A percentile compares a stretch with the other conserved stretches of the same genome.
phyloP scores from a whole-genome alignment of 2,797 vertebrate species.

The Syngnathus rostellatus region DNA sequence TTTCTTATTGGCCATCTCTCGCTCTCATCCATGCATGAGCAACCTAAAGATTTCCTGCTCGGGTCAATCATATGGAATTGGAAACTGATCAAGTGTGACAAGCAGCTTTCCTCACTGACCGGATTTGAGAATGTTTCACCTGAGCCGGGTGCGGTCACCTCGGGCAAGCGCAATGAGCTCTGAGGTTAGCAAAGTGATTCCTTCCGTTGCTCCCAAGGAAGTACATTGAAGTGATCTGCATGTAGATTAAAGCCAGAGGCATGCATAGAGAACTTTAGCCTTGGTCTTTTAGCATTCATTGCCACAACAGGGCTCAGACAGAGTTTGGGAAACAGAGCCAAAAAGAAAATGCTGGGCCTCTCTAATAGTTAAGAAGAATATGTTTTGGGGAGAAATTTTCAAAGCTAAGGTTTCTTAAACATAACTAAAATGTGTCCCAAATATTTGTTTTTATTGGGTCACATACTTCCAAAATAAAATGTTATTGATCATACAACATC shows the following conservation, averaged over 20 bases:
- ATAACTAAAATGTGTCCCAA: too few relatives aligned
- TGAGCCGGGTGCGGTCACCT: conserved; percentile 47
- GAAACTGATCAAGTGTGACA: conserved; percentile 56
- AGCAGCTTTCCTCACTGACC: conserved; percentile 22
- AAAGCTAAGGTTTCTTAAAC: too few relatives aligned
- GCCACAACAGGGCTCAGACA: conserved; percentile 13
- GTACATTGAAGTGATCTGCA: conserved; percentile 43
- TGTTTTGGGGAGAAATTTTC: too few relatives aligned
- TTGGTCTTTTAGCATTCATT: conserved; percentile 30
- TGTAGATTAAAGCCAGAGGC: conserved; percentile 43
- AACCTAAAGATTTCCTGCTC: conserved; percentile 65
- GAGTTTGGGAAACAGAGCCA: not conserved
- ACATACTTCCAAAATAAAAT: too few relatives aligned
- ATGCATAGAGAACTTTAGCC: conserved; percentile 21
- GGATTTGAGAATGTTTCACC: conserved; percentile 38
- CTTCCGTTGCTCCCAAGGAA: conserved; percentile 24
- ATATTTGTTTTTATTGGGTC: too few relatives aligned
- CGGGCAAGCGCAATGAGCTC: conserved; percentile 36
- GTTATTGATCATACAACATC: too few relatives aligned
- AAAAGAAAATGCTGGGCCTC: not conserved
- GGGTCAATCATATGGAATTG: conserved; percentile 56
- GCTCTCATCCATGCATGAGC: conserved; percentile 50
- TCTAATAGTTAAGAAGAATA: conserved; percentile 11
- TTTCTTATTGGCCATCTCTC: conserved; percentile 49
- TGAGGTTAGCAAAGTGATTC: conserved; percentile 33